Evolutionary conservation across 1,140 invertebrate species (phyloP), one percentile per base, ranked within the genome.

Genomic region (Archivesica marissinica): DNA sequence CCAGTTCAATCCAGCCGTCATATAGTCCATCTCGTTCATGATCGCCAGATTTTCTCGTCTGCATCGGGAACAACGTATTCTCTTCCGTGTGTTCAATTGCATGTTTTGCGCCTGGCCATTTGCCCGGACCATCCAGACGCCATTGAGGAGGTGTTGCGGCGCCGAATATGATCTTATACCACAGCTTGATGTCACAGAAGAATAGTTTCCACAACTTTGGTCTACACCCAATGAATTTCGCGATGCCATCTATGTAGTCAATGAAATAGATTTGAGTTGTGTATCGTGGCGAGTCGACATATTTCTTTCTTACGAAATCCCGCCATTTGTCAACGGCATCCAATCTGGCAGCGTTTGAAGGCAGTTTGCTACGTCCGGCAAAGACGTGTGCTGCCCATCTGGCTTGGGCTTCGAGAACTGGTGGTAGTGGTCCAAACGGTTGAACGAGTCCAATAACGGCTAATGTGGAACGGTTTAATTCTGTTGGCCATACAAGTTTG

Each of bases 381-480:
- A 88, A 88, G n/a, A 86, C 85, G 30, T 79, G 70, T 6, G 77
- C 64, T 47, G 91, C 92, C 89, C 94, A 94, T 54, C 95, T 88
- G 1, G 93, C 89, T 85, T 95, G 95, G 76, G 95, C 92, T 88
- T 95, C 95, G 23, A 93, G 88, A 41, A 95, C 94, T 11, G 95
- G 94, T 38, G 94, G 91, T 9, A 95, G 88, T 33, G 94, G 90
- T 30, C 95, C 95, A 61, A 95, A 90, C 9, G 95, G 94, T 85
- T 95, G 95, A 44, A 95, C 91, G 11, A 95, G 86, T 9, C 95
- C 95, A 61, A 95, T 95, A 0, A 95, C 89, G 3, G 94, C 94
- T 28, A 95, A 72, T 4, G 91, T 93, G 3, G 75, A 86, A 25
- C 90, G 92, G n/a, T 88, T 44, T 9, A 93, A 54, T 35, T 91